phyloP scores from a whole-genome alignment of 2,888 invertebrate genomes.

The Scaptomyza tumidula region DNA sequence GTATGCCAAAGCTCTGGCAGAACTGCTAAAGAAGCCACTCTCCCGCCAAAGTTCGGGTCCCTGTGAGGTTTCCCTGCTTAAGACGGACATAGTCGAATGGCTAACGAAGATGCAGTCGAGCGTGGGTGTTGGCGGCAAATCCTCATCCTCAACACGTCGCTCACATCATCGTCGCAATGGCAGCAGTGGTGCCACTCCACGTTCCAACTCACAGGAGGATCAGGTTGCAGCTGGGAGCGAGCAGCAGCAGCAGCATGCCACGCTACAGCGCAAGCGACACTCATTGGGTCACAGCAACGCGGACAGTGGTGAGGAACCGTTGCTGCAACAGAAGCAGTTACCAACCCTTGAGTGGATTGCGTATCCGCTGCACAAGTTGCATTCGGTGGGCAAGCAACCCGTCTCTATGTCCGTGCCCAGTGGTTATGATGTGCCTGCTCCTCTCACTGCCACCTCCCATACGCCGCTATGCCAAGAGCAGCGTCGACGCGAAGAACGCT shows the following conservation, averaged over 20 bases:
- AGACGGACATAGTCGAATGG: conserved; percentile 84
- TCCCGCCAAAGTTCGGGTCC: conserved; percentile 84
- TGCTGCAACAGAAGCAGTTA: conserved; percentile 24
- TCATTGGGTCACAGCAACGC: conserved; percentile 82
- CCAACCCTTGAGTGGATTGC: conserved; percentile 83
- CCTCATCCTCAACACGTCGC: conserved; percentile 51
- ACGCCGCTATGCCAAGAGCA: conserved; percentile 59
- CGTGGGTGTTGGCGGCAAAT: conserved; percentile 29
- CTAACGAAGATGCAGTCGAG: conserved; percentile 82
- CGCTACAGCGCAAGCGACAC: conserved; percentile 83
- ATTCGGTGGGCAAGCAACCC: conserved; percentile 80
- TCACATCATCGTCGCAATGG: conserved; percentile 83
- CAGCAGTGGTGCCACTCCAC: conserved; percentile 82
- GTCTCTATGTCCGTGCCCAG: conserved; percentile 52
- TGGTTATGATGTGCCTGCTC: conserved; percentile 64
- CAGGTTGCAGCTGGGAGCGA: conserved; percentile 57
- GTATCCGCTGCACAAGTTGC: conserved; percentile 82
- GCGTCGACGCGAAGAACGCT: conserved; percentile 68
- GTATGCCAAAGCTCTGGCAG: conserved; percentile 82
- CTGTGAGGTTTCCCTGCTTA: conserved; percentile 83
- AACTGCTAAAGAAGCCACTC: conserved; percentile 83
- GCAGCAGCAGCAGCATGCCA: conserved; percentile 54
- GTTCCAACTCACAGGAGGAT: conserved; percentile 83
- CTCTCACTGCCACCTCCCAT: conserved; percentile 42
- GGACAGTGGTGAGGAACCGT: conserved; percentile 80